Percentiles rank a stretch among this genome's conserved stretches.
phyloP scores from a whole-genome alignment of 1,140 invertebrate species.

The Pseudomyrmex sp. region DNA sequence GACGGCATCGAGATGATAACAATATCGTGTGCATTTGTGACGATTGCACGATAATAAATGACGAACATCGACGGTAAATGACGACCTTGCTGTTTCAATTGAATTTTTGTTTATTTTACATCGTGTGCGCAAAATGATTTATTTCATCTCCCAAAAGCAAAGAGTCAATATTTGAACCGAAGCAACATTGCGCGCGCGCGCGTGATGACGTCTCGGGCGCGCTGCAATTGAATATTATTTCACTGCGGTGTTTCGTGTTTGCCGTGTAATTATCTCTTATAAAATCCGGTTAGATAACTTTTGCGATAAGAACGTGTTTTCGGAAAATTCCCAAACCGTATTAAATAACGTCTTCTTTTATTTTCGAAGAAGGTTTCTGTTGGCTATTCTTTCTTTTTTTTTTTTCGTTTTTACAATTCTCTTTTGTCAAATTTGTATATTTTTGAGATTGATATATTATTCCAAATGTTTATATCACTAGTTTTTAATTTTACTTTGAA shows the following conservation, averaged over 20 bases:
- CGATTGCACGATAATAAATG: constrained; percentile 29
- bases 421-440: too few species aligned
- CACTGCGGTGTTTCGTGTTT: constrained; percentile 3
- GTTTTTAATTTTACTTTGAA: too few species aligned
- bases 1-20: constrained; percentile 10
- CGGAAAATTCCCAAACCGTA: too few species aligned
- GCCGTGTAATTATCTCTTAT: constrained; percentile 2
- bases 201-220: not conserved
- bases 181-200: not conserved
- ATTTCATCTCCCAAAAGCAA: constrained; percentile 15
- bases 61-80: not conserved
- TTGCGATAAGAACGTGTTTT: not conserved
- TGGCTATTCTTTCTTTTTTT: too few species aligned
- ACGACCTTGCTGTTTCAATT: constrained; percentile 3
- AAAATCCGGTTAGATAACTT: not conserved
- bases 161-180: constrained; percentile 38
- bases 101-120: constrained; percentile 13
- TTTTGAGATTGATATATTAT: too few species aligned
- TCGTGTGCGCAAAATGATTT: constrained; percentile 23
- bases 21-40: not conserved
- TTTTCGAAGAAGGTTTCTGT: too few species aligned
- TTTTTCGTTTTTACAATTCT: too few species aligned
- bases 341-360: too few species aligned
- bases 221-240: not conserved
- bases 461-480: too few species aligned